A percentile compares a stretch with the other conserved stretches of the same genome.
phyloP scores from a whole-genome alignment of 2,113 vertebrate species.

The Rhinoderma darwinii region DNA sequence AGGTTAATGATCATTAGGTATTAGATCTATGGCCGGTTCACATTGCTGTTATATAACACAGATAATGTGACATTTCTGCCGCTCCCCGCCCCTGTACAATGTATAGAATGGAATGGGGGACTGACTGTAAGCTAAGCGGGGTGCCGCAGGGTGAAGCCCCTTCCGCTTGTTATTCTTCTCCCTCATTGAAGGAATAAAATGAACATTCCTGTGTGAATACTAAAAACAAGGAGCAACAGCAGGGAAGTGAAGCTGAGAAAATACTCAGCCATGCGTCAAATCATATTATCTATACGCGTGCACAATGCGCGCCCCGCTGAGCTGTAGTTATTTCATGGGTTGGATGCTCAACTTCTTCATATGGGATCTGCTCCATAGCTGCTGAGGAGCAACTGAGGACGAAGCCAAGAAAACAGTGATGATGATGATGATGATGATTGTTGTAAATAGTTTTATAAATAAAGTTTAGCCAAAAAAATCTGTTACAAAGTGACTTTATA shows the following conservation, averaged over 20 bases:
- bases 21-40: neutral
- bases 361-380: neutral
- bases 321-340: neutral
- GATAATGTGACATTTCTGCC: too few species aligned
- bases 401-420: neutral
- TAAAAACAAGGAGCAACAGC: neutral
- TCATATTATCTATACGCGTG: slow-evolving; percentile 14
- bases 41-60: too few species aligned
- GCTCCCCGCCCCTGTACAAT: neutral
- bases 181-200: slow-evolving; percentile 16
- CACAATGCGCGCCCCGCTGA: neutral
- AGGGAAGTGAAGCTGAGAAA: slow-evolving; percentile 18
- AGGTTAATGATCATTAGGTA: too few species aligned
- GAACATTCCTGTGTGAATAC: slow-evolving; percentile 29
- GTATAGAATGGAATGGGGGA: neutral
- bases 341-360: too few species aligned
- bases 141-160: neutral
- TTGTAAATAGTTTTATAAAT: neutral
- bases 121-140: slow-evolving; percentile 43
- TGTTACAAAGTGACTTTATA: too few species aligned
- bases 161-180: slow-evolving; percentile 31
- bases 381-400: neutral
- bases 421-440: neutral
- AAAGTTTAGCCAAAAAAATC: too few species aligned
- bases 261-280: slow-evolving; percentile 1